These are phyloP conservation scores for Rhincodon typus DNA, from an alignment of 2,797 vertebrate genomes.

Conservation along the genomic window DNA sequence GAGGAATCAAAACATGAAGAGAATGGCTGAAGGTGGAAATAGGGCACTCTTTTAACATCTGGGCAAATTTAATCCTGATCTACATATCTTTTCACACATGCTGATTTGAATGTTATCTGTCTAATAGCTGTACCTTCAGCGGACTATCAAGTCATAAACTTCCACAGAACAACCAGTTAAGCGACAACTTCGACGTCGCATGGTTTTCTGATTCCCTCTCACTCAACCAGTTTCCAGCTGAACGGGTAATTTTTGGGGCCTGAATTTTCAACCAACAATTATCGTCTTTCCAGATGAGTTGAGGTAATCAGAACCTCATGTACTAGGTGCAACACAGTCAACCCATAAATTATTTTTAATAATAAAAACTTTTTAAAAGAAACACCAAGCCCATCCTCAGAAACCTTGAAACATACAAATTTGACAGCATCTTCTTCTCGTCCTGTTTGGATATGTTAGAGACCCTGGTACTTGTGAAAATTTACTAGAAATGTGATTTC, in stretches of 20 bases:
- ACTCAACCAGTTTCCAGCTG: rapidly evolving
- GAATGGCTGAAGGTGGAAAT: neutral
- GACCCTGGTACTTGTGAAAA: neutral
- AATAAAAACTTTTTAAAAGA: neutral
- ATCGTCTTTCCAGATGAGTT: neutral
- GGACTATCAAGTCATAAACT: neutral
- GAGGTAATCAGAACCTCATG: neutral
- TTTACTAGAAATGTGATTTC: too few relatives aligned
- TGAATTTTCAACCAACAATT: neutral
- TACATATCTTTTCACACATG: neutral
- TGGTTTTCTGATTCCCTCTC: neutral
- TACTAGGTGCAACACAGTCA: neutral
- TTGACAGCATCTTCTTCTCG: neutral
- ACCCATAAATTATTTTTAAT: neutral
- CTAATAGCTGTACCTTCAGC: neutral
- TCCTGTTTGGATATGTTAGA: too few relatives aligned
- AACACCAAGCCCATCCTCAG: neutral
- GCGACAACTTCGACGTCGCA: neutral
- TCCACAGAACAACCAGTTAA: neutral
- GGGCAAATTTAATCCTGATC: neutral
- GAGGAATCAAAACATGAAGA: neutral
- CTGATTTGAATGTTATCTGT: neutral
- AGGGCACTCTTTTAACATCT: neutral
- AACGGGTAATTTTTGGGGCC: neutral
- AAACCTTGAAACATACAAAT: neutral